Evolutionary conservation across 2,113 vertebrate species (phyloP).

Genomic region (Pygoscelis antarcticus): DNA sequence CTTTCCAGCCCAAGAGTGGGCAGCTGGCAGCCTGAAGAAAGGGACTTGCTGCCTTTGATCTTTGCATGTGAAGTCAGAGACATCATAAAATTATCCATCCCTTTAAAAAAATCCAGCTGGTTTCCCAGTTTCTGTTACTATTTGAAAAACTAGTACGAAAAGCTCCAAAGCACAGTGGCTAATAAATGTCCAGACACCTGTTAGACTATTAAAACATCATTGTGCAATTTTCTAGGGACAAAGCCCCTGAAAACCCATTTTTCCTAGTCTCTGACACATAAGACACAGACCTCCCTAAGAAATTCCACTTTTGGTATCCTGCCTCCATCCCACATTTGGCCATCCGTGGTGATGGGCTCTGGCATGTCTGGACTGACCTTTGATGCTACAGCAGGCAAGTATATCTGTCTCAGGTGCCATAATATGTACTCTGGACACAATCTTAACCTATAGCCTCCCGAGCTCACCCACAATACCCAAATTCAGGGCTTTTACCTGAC

Average conservation of each 20-base stretch:
- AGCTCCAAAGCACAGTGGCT: neutral
- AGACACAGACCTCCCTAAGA: neutral
- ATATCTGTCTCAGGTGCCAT: neutral
- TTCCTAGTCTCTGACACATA: neutral
- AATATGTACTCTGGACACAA: rapidly evolving
- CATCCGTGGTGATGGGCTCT: rapidly evolving
- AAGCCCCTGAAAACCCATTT: rapidly evolving
- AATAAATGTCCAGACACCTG: neutral
- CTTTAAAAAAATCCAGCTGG: neutral
- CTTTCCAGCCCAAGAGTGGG: neutral
- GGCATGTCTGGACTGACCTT: neutral
- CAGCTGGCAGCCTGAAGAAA: neutral
- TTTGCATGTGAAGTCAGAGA: neutral
- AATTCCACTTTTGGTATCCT: neutral
- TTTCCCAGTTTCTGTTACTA: neutral
- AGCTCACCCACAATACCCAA: rapidly evolving
- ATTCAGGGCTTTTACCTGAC: conserved; percentile 81
- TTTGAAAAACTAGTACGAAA: neutral
- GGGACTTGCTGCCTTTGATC: conserved; percentile 8
- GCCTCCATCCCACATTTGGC: neutral
- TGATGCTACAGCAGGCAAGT: neutral
- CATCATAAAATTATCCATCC: neutral
- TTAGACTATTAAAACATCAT: neutral
- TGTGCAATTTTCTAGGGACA: neutral
- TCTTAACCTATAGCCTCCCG: neutral